phyloP scores from a whole-genome alignment of 1,140 invertebrate genomes.

The Drosophila sp. region DNA sequence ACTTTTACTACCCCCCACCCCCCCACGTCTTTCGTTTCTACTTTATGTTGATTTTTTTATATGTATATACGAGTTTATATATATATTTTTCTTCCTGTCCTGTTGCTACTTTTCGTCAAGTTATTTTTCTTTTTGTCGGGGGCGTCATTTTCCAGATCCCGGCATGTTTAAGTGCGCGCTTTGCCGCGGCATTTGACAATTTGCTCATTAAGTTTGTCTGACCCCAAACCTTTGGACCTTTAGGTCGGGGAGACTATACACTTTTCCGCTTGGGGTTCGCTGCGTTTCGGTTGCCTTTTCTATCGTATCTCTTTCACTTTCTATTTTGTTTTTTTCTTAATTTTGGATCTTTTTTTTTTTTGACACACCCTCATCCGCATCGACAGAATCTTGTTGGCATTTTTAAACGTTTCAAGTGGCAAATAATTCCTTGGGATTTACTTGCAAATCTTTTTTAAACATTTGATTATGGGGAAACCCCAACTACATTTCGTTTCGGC shows the following conservation, averaged over 20 bases:
- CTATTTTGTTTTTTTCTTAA: neutral
- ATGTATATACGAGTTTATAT: too few relatives aligned
- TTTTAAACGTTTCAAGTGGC: conserved; percentile 84
- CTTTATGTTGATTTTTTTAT: conserved; percentile 6
- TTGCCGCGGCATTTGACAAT: conserved; percentile 83
- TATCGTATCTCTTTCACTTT: neutral
- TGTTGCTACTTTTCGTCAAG: conserved; percentile 60
- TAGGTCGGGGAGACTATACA: neutral
- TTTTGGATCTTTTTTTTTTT: conserved; percentile 20
- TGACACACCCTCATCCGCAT: conserved; percentile 67
- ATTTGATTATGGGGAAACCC: conserved; percentile 70
- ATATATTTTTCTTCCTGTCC: conserved; percentile 22
- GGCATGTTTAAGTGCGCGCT: conserved; percentile 79
- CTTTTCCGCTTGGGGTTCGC: conserved; percentile 7
- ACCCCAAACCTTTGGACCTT: conserved; percentile 49
- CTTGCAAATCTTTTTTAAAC: conserved; percentile 82
- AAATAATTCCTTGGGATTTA: conserved; percentile 84
- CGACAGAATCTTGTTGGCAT: conserved; percentile 76
- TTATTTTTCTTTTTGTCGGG: conserved; percentile 65
- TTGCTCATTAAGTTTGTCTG: conserved; percentile 84
- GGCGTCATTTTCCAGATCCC: conserved; percentile 43
- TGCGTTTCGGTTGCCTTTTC: conserved; percentile 32
- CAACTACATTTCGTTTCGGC: conserved; percentile 4
- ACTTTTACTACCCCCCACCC: conserved; percentile 57
- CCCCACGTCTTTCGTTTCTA: conserved; percentile 1